Evolutionary conservation across 2,888 invertebrate species (phyloP).

Genomic region (Mimumesa dahlbomi): DNA sequence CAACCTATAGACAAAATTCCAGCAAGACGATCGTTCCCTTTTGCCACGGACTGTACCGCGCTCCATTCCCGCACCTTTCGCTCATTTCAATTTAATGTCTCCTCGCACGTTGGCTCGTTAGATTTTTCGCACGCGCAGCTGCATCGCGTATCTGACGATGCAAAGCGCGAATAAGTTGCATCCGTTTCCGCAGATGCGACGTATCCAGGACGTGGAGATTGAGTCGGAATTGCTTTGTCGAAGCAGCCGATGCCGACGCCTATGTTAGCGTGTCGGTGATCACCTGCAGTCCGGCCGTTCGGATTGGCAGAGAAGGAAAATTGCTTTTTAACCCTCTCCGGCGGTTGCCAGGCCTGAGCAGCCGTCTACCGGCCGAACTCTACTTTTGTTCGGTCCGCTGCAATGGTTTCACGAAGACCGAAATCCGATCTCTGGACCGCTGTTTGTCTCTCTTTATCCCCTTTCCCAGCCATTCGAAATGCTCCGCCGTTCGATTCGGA

Average conservation of each 20-base stretch:
- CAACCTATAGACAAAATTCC: too few species aligned
- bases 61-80: slow-evolving; percentile 19
- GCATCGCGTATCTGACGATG: slow-evolving; percentile 25
- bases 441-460: neutral
- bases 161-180: slow-evolving; percentile 33
- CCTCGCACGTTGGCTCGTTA: slow-evolving; percentile 47
- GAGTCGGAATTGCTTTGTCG: slow-evolving; percentile 66
- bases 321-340: slow-evolving; percentile 56
- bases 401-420: slow-evolving; percentile 41
- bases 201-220: slow-evolving; percentile 59
- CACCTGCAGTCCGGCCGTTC: slow-evolving; percentile 47
- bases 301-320: slow-evolving; percentile 45
- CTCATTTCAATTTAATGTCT: slow-evolving; percentile 11
- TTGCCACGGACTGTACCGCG: too few species aligned
- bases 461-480: slow-evolving; percentile 23
- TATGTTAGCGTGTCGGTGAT: slow-evolving; percentile 31
- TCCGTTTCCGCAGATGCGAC: slow-evolving; percentile 41
- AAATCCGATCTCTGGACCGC: slow-evolving; percentile 50
- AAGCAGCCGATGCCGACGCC: slow-evolving; percentile 35
- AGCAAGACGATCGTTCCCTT: too few species aligned
- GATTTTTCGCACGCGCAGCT: slow-evolving; percentile 61
- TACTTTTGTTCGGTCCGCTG: slow-evolving; percentile 27
- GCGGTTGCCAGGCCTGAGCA: slow-evolving; percentile 37
- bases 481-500: slow-evolving; percentile 36
- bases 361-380: slow-evolving; percentile 32